Evolutionary conservation across 1,140 invertebrate genomes (phyloP).

Genomic region (Medauroidea extradentata): DNA sequence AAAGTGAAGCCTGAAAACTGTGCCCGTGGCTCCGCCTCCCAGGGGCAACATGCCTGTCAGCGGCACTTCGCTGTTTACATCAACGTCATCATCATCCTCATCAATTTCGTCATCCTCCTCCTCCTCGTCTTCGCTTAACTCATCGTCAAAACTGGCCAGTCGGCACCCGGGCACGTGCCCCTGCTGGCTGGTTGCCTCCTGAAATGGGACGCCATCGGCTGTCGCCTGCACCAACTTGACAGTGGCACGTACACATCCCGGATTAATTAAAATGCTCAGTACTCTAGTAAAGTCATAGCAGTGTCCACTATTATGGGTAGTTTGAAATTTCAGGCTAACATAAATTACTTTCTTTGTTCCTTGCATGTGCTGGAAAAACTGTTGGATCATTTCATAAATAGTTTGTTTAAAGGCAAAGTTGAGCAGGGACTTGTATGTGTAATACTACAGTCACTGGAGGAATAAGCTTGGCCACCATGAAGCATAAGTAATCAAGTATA

Average conservation of each 20-base stretch:
- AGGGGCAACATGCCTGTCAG: conserved; percentile 26
- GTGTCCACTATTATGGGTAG: too few species aligned
- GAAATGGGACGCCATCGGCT: conserved; percentile 21
- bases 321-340: too few species aligned
- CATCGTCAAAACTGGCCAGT: conserved; percentile 33
- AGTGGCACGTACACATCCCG: conserved; percentile 25
- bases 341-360: too few species aligned
- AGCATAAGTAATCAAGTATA: too few species aligned
- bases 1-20: conserved; percentile 75
- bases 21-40: conserved; percentile 53
- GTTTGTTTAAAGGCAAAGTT: too few species aligned
- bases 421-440: too few species aligned
- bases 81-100: conserved; percentile 15
- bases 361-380: too few species aligned
- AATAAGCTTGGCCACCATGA: too few species aligned
- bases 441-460: too few species aligned
- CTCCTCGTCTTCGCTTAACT: conserved; percentile 30
- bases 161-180: conserved; percentile 34
- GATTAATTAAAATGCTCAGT: too few species aligned
- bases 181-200: conserved; percentile 43
- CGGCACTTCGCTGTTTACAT: conserved; percentile 20
- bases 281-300: too few species aligned
- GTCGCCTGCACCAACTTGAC: conserved; percentile 15
- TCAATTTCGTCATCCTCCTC: conserved; percentile 28
- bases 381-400: too few species aligned